These are phyloP conservation scores for Ammodytes marinus DNA, from an alignment of 2,113 vertebrate genomes.

Conservation along the genomic window DNA sequence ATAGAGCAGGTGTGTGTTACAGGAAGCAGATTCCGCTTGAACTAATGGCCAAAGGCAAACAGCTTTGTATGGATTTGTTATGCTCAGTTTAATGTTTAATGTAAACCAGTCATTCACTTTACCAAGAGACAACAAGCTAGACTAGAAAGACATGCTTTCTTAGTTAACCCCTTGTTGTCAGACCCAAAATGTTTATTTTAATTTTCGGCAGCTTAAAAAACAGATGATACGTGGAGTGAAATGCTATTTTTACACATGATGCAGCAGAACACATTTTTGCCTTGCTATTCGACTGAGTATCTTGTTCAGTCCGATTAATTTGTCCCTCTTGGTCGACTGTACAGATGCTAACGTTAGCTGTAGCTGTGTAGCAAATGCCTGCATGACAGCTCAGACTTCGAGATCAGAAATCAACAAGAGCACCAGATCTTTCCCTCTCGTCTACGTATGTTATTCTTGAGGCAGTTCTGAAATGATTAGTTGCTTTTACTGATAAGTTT, in stretches of 20 bases:
- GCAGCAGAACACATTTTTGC: neutral
- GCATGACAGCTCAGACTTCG: no score
- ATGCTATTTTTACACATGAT: neutral
- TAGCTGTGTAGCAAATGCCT: no score
- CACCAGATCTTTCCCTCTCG: no score
- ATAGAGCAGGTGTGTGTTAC: slow-evolving; percentile 47
- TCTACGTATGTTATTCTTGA: no score
- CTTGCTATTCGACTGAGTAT: no score
- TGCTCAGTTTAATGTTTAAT: neutral
- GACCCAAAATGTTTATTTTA: neutral
- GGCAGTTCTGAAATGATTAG: no score
- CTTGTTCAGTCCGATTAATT: no score
- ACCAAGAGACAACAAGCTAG: neutral
- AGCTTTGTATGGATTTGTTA: slow-evolving; percentile 2
- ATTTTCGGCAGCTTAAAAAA: neutral
- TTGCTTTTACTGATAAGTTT: no score
- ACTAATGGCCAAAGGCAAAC: slow-evolving; percentile 11
- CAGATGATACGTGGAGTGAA: neutral
- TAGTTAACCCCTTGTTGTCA: neutral
- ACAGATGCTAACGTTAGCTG: no score
- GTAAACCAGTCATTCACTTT: neutral
- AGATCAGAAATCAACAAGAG: no score
- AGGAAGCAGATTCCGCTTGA: neutral
- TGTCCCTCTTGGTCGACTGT: no score
- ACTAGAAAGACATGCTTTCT: neutral